Evolutionary conservation across 2,888 invertebrate genomes (phyloP).

Genomic region (Acleris laterana): DNA sequence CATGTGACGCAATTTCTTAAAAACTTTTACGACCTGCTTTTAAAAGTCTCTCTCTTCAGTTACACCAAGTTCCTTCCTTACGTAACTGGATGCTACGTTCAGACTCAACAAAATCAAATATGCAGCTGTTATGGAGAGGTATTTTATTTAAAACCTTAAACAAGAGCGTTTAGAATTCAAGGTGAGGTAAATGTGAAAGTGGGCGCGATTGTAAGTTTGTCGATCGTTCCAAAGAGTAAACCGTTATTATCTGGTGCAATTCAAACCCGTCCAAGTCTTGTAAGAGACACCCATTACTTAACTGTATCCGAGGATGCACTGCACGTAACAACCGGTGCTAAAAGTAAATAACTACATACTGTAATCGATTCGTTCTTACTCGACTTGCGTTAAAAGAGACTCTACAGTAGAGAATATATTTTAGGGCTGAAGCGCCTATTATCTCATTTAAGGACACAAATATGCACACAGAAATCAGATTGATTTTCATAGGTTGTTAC

Average conservation of each 20-base stretch:
- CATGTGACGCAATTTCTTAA: neutral
- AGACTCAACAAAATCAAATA: neutral
- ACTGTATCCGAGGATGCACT: neutral
- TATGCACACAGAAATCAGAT: no score
- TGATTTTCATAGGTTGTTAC: no score
- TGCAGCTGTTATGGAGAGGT: neutral
- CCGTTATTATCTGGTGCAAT: slow-evolving; percentile 12
- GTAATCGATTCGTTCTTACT: neutral
- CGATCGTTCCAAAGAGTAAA: slow-evolving; percentile 1
- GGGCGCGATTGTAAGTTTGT: neutral
- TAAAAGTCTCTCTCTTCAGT: slow-evolving; percentile 5
- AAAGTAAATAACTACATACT: neutral
- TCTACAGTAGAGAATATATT: no score
- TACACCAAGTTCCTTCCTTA: slow-evolving; percentile 10
- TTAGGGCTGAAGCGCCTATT: no score
- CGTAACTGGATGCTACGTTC: slow-evolving; percentile 2
- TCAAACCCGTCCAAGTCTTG: slow-evolving; percentile 3
- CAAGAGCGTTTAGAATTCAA: neutral
- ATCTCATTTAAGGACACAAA: no score
- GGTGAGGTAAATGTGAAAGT: neutral
- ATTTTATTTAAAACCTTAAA: neutral
- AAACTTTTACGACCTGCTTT: neutral
- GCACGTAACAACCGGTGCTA: slow-evolving; percentile 6
- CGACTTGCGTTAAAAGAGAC: no score
- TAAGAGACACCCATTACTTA: slow-evolving; percentile 12